Percentiles rank a stretch among this genome's conserved stretches.
These are phyloP conservation scores for Drosophila meridiana DNA, from an alignment of 2,888 invertebrate species.

Conservation along the genomic window DNA sequence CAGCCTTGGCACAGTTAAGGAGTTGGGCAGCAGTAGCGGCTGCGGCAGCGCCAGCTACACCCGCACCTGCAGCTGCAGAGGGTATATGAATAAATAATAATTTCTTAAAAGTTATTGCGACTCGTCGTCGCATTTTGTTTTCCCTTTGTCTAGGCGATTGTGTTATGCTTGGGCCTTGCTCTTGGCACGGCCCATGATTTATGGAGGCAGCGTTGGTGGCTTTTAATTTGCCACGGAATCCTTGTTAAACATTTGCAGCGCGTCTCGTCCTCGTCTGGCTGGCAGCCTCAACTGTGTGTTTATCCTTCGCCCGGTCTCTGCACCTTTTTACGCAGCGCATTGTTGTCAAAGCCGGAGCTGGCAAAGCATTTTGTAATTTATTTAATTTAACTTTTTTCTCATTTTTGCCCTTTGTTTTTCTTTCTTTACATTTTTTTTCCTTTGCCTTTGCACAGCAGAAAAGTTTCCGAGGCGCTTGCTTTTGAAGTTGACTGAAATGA, in stretches of 20 bases:
- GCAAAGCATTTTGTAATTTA: constrained; percentile 79
- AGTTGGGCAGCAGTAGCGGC: background rate
- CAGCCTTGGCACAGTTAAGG: background rate
- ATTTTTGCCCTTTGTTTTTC: background rate
- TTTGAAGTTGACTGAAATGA: constrained; percentile 63
- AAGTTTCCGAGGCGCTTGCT: constrained; percentile 54
- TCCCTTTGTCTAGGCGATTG: constrained; percentile 51
- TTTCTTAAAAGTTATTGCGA: constrained; percentile 64
- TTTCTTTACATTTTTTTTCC: background rate
- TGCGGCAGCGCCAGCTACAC: background rate
- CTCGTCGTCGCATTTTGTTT: constrained; percentile 36
- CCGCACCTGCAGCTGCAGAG: constrained; percentile 4
- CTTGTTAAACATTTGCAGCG: constrained; percentile 64
- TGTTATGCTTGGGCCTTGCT: constrained; percentile 16
- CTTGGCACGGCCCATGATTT: constrained; percentile 73
- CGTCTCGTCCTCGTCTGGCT: constrained; percentile 54
- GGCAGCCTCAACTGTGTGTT: constrained; percentile 67
- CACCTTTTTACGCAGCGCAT: constrained; percentile 48
- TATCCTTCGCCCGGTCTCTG: constrained; percentile 41
- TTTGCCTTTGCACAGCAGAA: constrained; percentile 44
- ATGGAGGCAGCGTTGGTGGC: constrained; percentile 68
- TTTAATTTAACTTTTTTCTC: constrained; percentile 76
- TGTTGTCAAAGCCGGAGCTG: constrained; percentile 51
- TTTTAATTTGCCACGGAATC: constrained; percentile 78
- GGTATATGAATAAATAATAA: constrained; percentile 45